A percentile compares a stretch with the other conserved stretches of the same genome.
phyloP scores from a whole-genome alignment of 2,797 vertebrate genomes.

The Falco biarmicus region DNA sequence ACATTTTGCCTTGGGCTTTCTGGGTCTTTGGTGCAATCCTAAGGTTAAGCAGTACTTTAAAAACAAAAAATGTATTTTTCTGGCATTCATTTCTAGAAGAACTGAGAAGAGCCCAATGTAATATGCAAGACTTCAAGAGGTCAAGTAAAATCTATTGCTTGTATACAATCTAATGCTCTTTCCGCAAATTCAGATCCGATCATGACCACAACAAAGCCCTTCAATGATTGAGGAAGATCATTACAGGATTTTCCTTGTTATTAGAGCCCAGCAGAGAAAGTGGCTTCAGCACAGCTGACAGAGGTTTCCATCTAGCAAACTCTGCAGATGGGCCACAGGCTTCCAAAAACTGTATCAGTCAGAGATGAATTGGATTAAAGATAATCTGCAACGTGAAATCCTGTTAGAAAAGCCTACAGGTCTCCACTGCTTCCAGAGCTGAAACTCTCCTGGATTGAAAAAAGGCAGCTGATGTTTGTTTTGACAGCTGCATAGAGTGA shows the following conservation, averaged over 20 bases:
- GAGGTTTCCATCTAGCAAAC: constrained; percentile 22
- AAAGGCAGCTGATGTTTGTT: constrained; percentile 74
- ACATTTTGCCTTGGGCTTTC: background rate
- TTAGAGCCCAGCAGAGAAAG: constrained; percentile 48
- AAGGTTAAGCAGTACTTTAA: background rate
- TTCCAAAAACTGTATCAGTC: constrained; percentile 32
- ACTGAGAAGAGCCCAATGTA: background rate
- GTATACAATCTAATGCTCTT: constrained; percentile 27
- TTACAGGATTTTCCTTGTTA: constrained; percentile 65
- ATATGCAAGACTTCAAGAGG: constrained; percentile 16
- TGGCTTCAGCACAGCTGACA: constrained; percentile 21
- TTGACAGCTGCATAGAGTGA: constrained; percentile 74
- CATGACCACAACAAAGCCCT: constrained; percentile 59
- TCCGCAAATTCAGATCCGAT: constrained; percentile 20
- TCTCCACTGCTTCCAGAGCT: constrained; percentile 45
- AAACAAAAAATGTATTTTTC: background rate
- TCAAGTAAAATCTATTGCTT: constrained; percentile 30
- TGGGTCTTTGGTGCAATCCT: background rate
- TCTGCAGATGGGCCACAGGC: constrained; percentile 36
- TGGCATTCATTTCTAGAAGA: background rate
- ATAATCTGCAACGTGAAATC: constrained; percentile 65
- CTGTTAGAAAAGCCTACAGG: constrained; percentile 38
- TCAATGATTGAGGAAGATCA: constrained; percentile 38
- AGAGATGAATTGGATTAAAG: constrained; percentile 61
- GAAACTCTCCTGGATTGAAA: constrained; percentile 41